Conservation (phyloP, 1,140 invertebrate species). For the Zaprionus ornatus region DNA sequence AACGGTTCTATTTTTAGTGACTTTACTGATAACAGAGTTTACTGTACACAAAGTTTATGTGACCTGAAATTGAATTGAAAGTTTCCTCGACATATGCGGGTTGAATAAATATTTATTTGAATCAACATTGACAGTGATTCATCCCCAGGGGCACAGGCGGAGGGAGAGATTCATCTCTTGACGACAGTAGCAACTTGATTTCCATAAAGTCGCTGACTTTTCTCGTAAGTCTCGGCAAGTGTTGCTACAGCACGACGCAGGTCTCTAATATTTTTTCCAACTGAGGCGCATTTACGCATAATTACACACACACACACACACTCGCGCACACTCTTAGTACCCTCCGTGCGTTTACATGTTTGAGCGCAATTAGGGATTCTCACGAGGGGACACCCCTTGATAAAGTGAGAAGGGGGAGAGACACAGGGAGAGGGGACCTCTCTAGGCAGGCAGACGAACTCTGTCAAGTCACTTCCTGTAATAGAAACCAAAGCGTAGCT, state of each 20-base stretch:
- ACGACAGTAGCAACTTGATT: constrained; percentile 6
- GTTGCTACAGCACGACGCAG: constrained; percentile 41
- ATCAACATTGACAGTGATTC: constrained; percentile 4
- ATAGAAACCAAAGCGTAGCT: constrained; percentile 60
- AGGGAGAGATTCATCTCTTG: neutral
- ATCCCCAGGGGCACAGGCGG: neutral
- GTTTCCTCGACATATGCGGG: neutral
- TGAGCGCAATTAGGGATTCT: constrained; percentile 61
- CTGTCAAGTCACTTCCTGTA: constrained; percentile 79
- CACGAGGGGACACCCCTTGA: constrained; percentile 46
- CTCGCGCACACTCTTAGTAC: neutral
- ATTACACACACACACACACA: constrained; percentile 38
- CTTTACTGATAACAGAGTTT: neutral
- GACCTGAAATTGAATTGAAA: neutral
- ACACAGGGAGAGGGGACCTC: neutral
- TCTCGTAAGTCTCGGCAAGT: constrained; percentile 25
- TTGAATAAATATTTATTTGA: constrained; percentile 30
- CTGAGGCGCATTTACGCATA: constrained; percentile 68
- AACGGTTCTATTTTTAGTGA: no score
- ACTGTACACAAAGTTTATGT: neutral
- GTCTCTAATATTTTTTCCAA: constrained; percentile 46
- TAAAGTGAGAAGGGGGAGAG: constrained; percentile 8
- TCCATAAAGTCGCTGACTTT: neutral
- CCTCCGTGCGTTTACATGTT: constrained; percentile 60
- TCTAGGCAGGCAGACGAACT: constrained; percentile 28